Evolutionary conservation across 2,797 vertebrate genomes (phyloP), one percentile per base, ranked within the genome.

Genomic region (Karalla daura): DNA sequence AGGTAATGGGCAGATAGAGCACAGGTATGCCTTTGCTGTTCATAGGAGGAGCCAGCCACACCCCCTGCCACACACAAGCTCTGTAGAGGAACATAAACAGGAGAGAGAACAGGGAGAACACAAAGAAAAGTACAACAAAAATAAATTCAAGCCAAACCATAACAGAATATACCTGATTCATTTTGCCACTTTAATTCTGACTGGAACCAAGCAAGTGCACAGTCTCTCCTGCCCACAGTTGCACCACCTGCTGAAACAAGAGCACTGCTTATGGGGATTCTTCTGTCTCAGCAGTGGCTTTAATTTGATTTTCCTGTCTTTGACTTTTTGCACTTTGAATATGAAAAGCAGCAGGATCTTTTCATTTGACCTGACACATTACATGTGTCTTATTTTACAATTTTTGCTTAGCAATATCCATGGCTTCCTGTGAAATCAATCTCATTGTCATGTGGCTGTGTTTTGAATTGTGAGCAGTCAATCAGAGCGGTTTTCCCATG

Each of bases 391-490:
- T 21, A 9, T 41, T 41, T 41, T 41, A 23, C 40, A 43, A 13
- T 43, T 43, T 43, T 43, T 43, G 18, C 40, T 21, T 43, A 49
- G 2, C 46, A 49, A 18, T 30, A 32, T 49, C 46, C 46, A 49
- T 49, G 25, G 2, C 2, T 32, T 47, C 45, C 17, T 11, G 18
- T 11, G n/a, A 47, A 47, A 10, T 47, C 45, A 47, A 47, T 10
- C 9, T 28, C 28, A 1, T 46, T 46, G 23, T 46, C 24, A 46
- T 27, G 28, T 3, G 27, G 8, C 27, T 28, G 27, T 28, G 8
- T 28, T 28, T 28, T 28, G 8, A 28, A 28, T 28, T 28, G 28
- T 30, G 28, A 30, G 28, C 28, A 30, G 10, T 30, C 24, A 3
- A 5, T 46, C 24, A 46, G 44, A 27, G 44, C 9, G 5, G 25